Base-by-base conservation (phyloP, 1,140 invertebrate genomes). In the Zophobas morio region DNA sequence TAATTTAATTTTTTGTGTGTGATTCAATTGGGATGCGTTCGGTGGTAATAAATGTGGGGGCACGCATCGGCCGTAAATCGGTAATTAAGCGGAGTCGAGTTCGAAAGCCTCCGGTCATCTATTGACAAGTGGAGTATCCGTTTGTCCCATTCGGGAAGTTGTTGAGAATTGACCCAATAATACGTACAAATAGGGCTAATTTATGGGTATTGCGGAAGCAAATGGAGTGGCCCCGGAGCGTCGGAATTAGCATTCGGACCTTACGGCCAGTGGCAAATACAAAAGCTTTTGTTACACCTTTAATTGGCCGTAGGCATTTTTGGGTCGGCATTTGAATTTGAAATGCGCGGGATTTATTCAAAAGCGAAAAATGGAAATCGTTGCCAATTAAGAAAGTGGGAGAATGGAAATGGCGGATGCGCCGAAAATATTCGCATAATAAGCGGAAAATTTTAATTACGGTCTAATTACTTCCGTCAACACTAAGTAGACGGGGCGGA, bases 151-250 rank as follows among this genome's bases (percentile, higher is more conserved):
- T n/a, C 60, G 60, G 60, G 60, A 66, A 66, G 39, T 66, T 66
- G 60, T 66, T 66, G 60, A 66, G 60, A 66, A 66, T 66, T 66
- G 60, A 66, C 39, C 60, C 60, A 66, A 66, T 66, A 66, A 66
- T 66, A 66, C 60, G 60, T 66, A 66, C 60, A 66, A 66, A 66
- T 66, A 66, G 60, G 60, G 39, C 60, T 66, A 66, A 66, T 66
- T 66, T 66, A 66, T 66, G 60, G 60, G 60, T 66, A 66, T 66
- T 66, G 60, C 60, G 60, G 60, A 66, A 40, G 60, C 39, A 66
- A 66, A 66, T 66, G 60, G 39, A 66, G 60, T 66, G 39, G 60
- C 60, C 49, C 60, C 60, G 60, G 60, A 66, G 60, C 60, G 39
- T 1, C 39, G 33, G 6, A 20, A 66, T 66, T 66, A 66, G 60